These are phyloP conservation scores for Syndactyla subalaris DNA, from an alignment of 2,797 vertebrate species.

Conservation along the genomic window DNA sequence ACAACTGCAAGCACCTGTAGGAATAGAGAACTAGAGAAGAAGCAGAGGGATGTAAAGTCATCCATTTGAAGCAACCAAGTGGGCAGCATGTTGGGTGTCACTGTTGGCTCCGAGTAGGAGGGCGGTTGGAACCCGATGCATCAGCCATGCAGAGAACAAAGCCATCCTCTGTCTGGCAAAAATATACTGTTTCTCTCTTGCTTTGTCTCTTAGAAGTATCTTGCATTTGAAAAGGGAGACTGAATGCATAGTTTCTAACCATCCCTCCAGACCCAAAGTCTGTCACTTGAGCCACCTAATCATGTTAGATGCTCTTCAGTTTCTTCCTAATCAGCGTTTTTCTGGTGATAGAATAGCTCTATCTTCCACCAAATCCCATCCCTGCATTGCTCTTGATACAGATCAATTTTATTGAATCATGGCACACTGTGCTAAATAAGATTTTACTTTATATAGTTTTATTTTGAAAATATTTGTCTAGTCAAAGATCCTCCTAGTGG, in stretches of 20 bases:
- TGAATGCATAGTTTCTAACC: neutral
- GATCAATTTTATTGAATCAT: neutral
- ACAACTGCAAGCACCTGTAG: neutral
- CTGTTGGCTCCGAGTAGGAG: neutral
- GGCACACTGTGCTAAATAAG: neutral
- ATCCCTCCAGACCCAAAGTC: neutral
- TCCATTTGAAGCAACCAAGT: neutral
- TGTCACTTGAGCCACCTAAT: neutral
- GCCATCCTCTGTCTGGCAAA: neutral
- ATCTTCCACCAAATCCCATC: neutral
- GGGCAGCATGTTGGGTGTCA: neutral
- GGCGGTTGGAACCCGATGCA: neutral
- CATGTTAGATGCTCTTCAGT: neutral
- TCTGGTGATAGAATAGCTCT: neutral
- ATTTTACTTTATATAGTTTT: neutral
- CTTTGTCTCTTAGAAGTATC: neutral
- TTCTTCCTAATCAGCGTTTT: neutral
- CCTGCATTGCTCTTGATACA: neutral
- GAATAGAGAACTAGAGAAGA: neutral
- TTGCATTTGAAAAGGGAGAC: neutral
- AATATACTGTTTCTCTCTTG: neutral
- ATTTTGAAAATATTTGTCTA: neutral
- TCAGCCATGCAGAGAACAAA: neutral
- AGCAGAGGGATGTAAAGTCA: neutral
- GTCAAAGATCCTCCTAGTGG: neutral